These are phyloP conservation scores for Lutjanus erythropterus DNA, from an alignment of 2,113 vertebrate genomes.

Conservation along the genomic window DNA sequence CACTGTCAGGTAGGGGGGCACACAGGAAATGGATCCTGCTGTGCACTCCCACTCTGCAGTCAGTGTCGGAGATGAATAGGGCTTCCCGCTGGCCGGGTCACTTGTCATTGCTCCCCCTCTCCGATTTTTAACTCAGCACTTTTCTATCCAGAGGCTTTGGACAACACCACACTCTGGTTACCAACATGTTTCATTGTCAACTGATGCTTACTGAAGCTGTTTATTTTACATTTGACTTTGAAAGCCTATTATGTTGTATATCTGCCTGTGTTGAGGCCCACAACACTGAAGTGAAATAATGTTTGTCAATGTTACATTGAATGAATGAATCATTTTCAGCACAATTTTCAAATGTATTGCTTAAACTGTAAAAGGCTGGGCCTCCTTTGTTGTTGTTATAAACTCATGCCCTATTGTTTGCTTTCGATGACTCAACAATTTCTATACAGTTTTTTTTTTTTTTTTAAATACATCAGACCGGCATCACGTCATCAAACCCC, in stretches of 20 bases:
- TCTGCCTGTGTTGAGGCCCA: slow-evolving; percentile 6
- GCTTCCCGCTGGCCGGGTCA: slow-evolving; percentile 25
- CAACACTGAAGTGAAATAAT: not conserved
- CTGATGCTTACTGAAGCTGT: slow-evolving; percentile 62
- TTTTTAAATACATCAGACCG: too few relatives aligned
- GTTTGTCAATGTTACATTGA: not conserved
- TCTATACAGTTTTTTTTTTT: too few relatives aligned
- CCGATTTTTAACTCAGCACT: slow-evolving; percentile 68
- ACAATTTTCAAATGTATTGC: not conserved
- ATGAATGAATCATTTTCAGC: not conserved
- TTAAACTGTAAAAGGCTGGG: not conserved
- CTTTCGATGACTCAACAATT: too few relatives aligned
- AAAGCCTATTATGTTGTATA: slow-evolving; percentile 22
- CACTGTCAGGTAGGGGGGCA: slow-evolving; percentile 34
- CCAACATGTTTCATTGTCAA: slow-evolving; percentile 63
- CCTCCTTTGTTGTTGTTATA: too few relatives aligned
- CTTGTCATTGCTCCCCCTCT: slow-evolving; percentile 24
- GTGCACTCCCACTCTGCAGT: slow-evolving; percentile 36
- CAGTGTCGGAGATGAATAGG: slow-evolving; percentile 57
- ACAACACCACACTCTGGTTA: slow-evolving; percentile 57
- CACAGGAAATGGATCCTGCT: slow-evolving; percentile 51
- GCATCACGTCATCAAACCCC: too few relatives aligned
- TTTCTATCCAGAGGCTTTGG: slow-evolving; percentile 65
- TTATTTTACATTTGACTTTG: slow-evolving; percentile 50
- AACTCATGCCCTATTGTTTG: too few relatives aligned